A percentile compares a stretch with the other conserved stretches of the same genome.
Conservation (phyloP, 2,797 vertebrate genomes). For the Alauda arvensis region DNA sequence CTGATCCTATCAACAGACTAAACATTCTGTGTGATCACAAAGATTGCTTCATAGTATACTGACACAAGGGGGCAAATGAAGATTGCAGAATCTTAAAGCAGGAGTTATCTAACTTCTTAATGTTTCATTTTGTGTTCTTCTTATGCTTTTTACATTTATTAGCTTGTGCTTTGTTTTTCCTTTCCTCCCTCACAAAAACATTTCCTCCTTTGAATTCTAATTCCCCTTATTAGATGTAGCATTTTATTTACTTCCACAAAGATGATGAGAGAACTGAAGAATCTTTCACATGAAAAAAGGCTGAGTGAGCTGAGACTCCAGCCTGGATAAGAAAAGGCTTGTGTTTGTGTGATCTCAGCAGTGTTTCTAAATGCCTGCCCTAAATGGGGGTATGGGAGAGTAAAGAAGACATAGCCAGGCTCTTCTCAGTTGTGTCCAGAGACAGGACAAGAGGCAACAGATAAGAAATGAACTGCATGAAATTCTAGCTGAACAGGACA, state of each 20-base stretch:
- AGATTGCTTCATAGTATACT: background rate
- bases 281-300: background rate
- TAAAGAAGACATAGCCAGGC: background rate
- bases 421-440: background rate
- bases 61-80: conserved; percentile 53
- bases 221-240: background rate
- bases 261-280: background rate
- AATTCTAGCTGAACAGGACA: background rate
- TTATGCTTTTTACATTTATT: background rate
- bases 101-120: background rate
- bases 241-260: background rate
- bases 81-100: background rate
- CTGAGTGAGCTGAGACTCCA: background rate
- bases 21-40: background rate
- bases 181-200: rapidly evolving
- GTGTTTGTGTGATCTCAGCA: background rate
- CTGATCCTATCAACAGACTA: background rate
- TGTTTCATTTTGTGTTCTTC: background rate
- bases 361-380: background rate
- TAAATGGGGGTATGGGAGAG: background rate
- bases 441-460: background rate
- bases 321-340: background rate
- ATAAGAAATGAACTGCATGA: background rate
- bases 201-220: background rate
- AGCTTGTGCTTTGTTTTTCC: rapidly evolving